phyloP scores from a whole-genome alignment of 2,888 invertebrate species.

The Phyto melanocephala region DNA sequence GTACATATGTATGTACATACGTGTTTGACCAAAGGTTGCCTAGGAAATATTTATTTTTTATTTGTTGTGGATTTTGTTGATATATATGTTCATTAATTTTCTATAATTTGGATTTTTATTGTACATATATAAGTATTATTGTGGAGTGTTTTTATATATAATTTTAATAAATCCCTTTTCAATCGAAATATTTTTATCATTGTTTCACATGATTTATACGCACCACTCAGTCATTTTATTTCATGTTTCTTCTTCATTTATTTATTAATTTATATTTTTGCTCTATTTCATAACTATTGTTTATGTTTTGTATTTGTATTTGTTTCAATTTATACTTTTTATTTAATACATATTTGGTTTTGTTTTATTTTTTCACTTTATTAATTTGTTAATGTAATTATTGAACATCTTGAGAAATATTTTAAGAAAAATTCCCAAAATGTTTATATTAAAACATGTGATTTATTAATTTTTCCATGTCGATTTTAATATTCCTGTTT shows the following conservation, averaged over 20 bases:
- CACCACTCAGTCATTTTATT: constrained; percentile 17
- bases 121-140: not conserved
- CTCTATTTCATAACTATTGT: constrained; percentile 29
- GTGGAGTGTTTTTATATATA: not conserved
- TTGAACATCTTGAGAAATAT: constrained; percentile 8
- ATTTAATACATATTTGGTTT: not conserved
- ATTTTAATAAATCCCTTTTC: constrained; percentile 9
- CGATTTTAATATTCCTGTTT: not conserved
- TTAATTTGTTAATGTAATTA: not conserved
- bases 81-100: too few relatives aligned
- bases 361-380: not conserved
- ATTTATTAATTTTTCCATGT: constrained; percentile 34
- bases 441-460: constrained; percentile 23
- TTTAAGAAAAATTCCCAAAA: not conserved
- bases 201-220: constrained; percentile 30
- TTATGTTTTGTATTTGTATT: not conserved
- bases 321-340: not conserved
- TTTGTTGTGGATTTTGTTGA: constrained; percentile 19
- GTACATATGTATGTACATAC: too few relatives aligned
- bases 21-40: constrained; percentile 24
- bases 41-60: constrained; percentile 14
- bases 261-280: constrained; percentile 7
- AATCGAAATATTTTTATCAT: not conserved
- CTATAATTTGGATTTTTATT: not conserved
- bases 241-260: constrained; percentile 2